These are phyloP conservation scores for Papilio helenus DNA, from an alignment of 1,140 invertebrate species.

Conservation along the genomic window DNA sequence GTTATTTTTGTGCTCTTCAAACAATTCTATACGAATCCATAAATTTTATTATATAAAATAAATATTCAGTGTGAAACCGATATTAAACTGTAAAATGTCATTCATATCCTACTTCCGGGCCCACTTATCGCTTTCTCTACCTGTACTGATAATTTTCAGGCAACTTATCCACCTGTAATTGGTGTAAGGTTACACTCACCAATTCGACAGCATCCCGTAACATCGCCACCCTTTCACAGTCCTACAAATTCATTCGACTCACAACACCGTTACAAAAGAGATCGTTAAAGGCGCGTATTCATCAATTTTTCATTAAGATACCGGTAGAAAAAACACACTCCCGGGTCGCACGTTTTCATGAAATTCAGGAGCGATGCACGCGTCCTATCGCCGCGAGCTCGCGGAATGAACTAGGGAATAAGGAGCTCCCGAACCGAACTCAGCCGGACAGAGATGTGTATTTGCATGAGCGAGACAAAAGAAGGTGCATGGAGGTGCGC, in stretches of 20 bases:
- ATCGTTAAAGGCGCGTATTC: conserved; percentile 63
- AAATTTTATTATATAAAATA: not conserved
- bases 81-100: not conserved
- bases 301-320: conserved; percentile 75
- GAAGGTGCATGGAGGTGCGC: conserved; percentile 75
- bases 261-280: conserved; percentile 51
- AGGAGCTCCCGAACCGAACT: conserved; percentile 69
- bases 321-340: conserved; percentile 71
- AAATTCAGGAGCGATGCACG: conserved; percentile 37
- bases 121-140: not conserved
- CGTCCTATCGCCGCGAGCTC: conserved; percentile 60
- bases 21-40: not conserved
- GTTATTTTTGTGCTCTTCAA: not conserved
- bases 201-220: conserved; percentile 50
- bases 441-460: conserved; percentile 54
- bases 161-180: conserved; percentile 63
- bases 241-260: conserved; percentile 61
- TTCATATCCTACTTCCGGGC: not conserved
- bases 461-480: conserved; percentile 52
- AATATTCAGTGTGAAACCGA: not conserved
- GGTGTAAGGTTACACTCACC: conserved; percentile 62
- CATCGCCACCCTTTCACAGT: conserved; percentile 57
- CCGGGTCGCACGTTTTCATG: conserved; percentile 52
- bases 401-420: conserved; percentile 69
- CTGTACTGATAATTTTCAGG: conserved; percentile 47